Base-by-base conservation (phyloP, 1,140 invertebrate species). In the Cydia strobilella region DNA sequence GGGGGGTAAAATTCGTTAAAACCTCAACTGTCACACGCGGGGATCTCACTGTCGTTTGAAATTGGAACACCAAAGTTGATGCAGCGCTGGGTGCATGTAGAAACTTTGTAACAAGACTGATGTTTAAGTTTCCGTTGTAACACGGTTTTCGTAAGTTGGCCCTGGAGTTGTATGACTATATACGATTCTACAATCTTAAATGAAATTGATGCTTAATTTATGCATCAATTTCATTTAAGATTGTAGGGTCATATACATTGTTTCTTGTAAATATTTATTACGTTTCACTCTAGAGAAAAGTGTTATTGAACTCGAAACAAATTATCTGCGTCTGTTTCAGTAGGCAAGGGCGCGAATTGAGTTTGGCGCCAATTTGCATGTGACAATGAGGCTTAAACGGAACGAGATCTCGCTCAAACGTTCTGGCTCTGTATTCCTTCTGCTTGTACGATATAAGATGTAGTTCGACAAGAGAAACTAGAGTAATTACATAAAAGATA, bases 291-390 rank as follows among this genome's bases (percentile, higher is more conserved):
- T 23, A 23, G 20, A 59, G 54, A 59, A 59, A 59, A 23, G 18
- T 20, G 54, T 20, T 23, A 59, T 59, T 59, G 54, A 12, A 59
- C 54, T 59, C 10, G 54, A 59, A 59, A 59, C 54, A 59, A 59
- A 59, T 59, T 59, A 59, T 59, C 20, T 59, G 18, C n/a, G n/a
- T 18, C n/a, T 18, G 51, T 54, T 18, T 54, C 51, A 18, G 51
- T 59, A 23, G 12, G 54, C 20, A 23, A 23, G 20, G 20, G 31
- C 18, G 31, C 15, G 35, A 69, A 69, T 69, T 18, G 65, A 69
- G 65, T 69, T 69, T 39, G 18, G 65, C 4, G 15, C 31, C 65
- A n/a, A 69, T 69, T 69, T 69, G 65, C 31, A 69, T 35, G 65
- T 69, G 35, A 69, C 65, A 42, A 69, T 69, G 31, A 65, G 59